A percentile compares a stretch with the other conserved stretches of the same genome.
phyloP scores from a whole-genome alignment of 1,140 invertebrate species.

The Ladona fulva region DNA sequence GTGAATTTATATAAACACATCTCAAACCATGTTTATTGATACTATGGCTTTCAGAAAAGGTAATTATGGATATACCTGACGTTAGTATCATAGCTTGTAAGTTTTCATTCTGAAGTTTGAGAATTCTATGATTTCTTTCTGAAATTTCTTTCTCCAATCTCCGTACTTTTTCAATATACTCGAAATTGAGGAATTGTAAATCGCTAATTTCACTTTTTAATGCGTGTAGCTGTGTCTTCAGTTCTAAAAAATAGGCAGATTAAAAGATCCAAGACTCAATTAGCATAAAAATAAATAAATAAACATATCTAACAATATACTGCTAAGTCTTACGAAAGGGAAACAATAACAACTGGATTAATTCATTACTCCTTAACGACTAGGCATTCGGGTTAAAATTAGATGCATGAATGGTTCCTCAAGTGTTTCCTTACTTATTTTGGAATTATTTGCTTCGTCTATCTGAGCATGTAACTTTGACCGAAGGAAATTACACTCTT shows the following conservation, averaged over 20 bases:
- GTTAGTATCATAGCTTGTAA: conserved; percentile 38
- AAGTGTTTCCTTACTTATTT: no score
- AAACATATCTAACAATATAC: no score
- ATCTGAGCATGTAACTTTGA: conserved; percentile 42
- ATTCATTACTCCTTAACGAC: no score
- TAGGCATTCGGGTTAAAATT: no score
- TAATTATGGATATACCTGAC: not conserved
- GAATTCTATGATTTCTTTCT: conserved; percentile 46
- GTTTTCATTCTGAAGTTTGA: conserved; percentile 48
- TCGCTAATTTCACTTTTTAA: conserved; percentile 50
- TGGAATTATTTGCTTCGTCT: no score
- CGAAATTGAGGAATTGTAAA: conserved; percentile 45
- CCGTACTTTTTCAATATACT: conserved; percentile 45
- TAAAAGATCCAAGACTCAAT: conserved; percentile 41
- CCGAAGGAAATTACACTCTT: conserved; percentile 63
- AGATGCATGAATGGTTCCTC: no score
- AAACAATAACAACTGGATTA: no score
- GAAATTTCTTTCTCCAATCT: conserved; percentile 44
- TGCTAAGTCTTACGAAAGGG: no score
- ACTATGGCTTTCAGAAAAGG: not conserved
- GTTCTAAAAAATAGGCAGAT: conserved; percentile 36
- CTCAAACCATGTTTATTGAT: no score
- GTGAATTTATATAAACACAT: not conserved
- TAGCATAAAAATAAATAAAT: no score
- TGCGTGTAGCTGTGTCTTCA: conserved; percentile 46